Evolutionary conservation across 2,888 invertebrate genomes (phyloP).

Genomic region (Parascotia fuliginaria): DNA sequence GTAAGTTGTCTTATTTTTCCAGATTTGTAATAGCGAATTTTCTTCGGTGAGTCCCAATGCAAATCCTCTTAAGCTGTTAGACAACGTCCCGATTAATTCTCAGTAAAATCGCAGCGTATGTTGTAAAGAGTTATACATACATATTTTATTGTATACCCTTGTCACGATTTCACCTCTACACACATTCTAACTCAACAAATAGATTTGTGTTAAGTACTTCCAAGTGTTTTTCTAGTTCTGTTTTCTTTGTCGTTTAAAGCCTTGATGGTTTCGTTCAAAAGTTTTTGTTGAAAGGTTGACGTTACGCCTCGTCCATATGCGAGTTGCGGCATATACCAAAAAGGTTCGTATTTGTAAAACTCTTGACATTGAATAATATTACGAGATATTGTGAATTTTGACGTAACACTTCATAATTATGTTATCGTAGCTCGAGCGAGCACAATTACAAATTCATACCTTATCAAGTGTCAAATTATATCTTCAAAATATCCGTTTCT

Average conservation of each 20-base stretch:
- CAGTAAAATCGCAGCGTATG: not conserved
- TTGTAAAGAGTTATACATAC: not conserved
- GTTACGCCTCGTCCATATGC: not conserved
- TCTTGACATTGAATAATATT: not conserved
- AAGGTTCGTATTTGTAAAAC: not conserved
- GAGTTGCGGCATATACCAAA: not conserved
- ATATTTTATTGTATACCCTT: not conserved
- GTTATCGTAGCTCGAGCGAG: too few relatives aligned
- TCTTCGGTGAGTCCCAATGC: too few relatives aligned
- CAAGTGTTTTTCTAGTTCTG: slow-evolving; percentile 8
- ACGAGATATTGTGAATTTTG: not conserved
- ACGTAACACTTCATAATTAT: too few relatives aligned
- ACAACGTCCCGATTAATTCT: not conserved
- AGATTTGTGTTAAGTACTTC: slow-evolving; percentile 18
- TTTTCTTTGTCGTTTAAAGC: slow-evolving; percentile 2
- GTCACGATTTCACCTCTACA: not conserved
- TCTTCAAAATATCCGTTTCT: too few relatives aligned
- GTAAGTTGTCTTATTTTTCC: too few relatives aligned
- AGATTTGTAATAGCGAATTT: too few relatives aligned
- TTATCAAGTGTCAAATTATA: too few relatives aligned
- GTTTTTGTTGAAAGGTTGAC: slow-evolving; percentile 1
- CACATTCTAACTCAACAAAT: slow-evolving; percentile 18
- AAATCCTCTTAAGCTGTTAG: too few relatives aligned
- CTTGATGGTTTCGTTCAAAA: not conserved
- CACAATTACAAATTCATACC: too few relatives aligned